Evolutionary conservation across 2,888 invertebrate genomes (phyloP).

Genomic region (Ophraella communa): DNA sequence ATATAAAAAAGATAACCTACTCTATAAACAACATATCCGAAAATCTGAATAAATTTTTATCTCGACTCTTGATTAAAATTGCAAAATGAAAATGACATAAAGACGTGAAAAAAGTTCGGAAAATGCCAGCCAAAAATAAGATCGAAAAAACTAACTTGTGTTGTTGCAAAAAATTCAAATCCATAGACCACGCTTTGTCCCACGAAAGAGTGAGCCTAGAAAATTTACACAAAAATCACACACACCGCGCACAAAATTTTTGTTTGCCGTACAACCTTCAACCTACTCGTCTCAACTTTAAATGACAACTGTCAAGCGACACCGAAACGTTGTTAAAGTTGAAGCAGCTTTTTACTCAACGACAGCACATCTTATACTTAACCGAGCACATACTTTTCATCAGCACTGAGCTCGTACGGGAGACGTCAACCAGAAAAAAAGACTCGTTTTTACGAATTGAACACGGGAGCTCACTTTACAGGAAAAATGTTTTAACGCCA

Average conservation of each 20-base stretch:
- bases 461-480: too few relatives aligned
- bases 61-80: slow-evolving; percentile 32
- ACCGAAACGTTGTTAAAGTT: slow-evolving; percentile 33
- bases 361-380: slow-evolving; percentile 43
- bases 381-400: too few relatives aligned
- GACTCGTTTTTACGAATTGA: too few relatives aligned
- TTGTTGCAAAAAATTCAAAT: slow-evolving; percentile 50
- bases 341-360: slow-evolving; percentile 36
- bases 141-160: slow-evolving; percentile 50
- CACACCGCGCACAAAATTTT: slow-evolving; percentile 30
- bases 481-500: too few relatives aligned
- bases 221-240: slow-evolving; percentile 28
- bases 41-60: too few relatives aligned
- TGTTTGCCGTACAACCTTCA: slow-evolving; percentile 27
- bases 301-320: slow-evolving; percentile 44
- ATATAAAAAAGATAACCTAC: too few relatives aligned
- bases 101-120: slow-evolving; percentile 11
- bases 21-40: too few relatives aligned
- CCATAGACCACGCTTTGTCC: slow-evolving; percentile 41
- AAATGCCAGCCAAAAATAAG: slow-evolving; percentile 13
- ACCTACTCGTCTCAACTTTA: slow-evolving; percentile 36
- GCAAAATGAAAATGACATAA: slow-evolving; percentile 25
- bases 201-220: slow-evolving; percentile 24
- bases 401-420: too few relatives aligned
- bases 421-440: too few relatives aligned